phyloP scores from a whole-genome alignment of 1,140 invertebrate species.

The Pogonomyrmex californicus region DNA sequence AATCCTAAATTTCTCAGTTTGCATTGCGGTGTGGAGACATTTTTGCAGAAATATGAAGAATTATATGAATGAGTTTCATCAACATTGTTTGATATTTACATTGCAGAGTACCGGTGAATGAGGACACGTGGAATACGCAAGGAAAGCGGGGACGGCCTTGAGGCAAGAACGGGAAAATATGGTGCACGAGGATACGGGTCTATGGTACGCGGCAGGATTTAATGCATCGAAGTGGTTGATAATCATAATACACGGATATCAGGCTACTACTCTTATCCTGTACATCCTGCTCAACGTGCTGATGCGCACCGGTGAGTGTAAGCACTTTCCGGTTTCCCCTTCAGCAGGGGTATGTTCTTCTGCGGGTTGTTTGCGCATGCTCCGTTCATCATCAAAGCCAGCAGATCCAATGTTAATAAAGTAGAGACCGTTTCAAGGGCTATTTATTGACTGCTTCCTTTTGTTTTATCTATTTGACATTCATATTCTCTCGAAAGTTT shows the following conservation, averaged over 20 bases:
- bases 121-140: slow-evolving; percentile 42
- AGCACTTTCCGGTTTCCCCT: slow-evolving; percentile 24
- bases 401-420: not conserved
- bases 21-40: not conserved
- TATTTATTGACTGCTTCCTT: not conserved
- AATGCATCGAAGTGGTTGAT: slow-evolving; percentile 77
- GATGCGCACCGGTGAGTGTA: slow-evolving; percentile 79
- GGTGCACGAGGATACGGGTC: slow-evolving; percentile 76
- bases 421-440: slow-evolving; percentile 1
- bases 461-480: not conserved
- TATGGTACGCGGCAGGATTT: slow-evolving; percentile 76
- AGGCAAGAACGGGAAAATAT: slow-evolving; percentile 72
- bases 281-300: slow-evolving; percentile 79
- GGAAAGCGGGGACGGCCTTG: slow-evolving; percentile 35
- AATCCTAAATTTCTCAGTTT: slow-evolving; percentile 40
- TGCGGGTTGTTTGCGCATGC: slow-evolving; percentile 38
- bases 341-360: slow-evolving; percentile 39
- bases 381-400: slow-evolving; percentile 2
- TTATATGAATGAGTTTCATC: slow-evolving; percentile 16
- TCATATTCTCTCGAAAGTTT: slow-evolving; percentile 27
- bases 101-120: slow-evolving; percentile 71
- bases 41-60: not conserved
- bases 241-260: slow-evolving; percentile 79
- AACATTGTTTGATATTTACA: not conserved
- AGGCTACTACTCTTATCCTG: slow-evolving; percentile 74